Conservation (phyloP, 2,888 invertebrate species). For the Celastrina argiolus region DNA sequence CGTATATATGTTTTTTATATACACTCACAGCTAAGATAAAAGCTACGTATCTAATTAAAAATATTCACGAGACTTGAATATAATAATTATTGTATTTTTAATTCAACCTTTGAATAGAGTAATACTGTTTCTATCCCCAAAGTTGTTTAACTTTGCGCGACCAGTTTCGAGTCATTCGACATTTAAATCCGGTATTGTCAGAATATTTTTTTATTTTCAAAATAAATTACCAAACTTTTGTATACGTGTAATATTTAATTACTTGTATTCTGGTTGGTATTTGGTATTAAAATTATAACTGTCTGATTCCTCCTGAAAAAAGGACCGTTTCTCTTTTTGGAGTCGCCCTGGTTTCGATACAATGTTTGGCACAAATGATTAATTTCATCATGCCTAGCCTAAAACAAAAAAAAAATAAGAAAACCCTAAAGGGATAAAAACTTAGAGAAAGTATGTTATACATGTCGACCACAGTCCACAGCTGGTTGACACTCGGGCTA, state of each 20-base stretch:
- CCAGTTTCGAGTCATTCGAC: slow-evolving; percentile 11
- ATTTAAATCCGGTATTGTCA: slow-evolving; percentile 12
- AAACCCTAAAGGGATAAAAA: background rate
- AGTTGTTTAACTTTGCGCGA: background rate
- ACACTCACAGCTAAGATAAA: too few relatives aligned
- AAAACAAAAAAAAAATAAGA: too few relatives aligned
- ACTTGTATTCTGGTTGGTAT: background rate
- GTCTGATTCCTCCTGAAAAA: background rate
- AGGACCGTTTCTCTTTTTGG: background rate
- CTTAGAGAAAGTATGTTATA: too few relatives aligned
- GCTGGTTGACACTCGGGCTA: background rate
- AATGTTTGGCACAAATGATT: background rate
- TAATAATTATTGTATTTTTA: background rate
- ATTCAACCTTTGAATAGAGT: background rate
- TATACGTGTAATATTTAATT: background rate
- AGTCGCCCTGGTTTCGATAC: background rate
- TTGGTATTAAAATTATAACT: too few relatives aligned
- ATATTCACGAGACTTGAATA: background rate
- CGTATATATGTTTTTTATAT: too few relatives aligned
- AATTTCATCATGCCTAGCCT: background rate
- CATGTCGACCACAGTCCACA: too few relatives aligned
- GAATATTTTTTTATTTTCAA: background rate
- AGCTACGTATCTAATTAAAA: too few relatives aligned
- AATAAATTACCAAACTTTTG: background rate
- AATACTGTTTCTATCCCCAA: background rate